A percentile compares a stretch with the other conserved stretches of the same genome.
Conservation (phyloP, 2,797 vertebrate genomes). For the Pristis pectinata region DNA sequence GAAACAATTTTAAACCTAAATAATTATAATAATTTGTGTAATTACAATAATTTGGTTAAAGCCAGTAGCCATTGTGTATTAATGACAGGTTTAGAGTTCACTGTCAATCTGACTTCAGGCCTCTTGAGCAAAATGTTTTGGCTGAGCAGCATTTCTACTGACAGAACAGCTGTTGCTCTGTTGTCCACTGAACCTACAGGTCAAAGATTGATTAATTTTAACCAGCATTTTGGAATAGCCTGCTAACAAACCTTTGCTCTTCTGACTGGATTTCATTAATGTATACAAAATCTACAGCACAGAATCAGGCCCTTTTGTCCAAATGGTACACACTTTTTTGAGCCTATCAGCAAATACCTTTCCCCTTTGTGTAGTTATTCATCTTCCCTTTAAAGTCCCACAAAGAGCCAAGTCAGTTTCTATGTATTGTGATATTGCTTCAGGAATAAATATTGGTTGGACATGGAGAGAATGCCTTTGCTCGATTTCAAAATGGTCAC, state of each 20-base stretch:
- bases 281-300: neutral
- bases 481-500: neutral
- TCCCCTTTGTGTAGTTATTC: neutral
- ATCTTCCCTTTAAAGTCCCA: neutral
- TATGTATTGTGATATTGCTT: neutral
- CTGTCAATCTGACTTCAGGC: neutral
- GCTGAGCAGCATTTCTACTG: neutral
- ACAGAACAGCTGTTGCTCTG: neutral
- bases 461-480: neutral
- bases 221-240: neutral
- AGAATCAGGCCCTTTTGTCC: neutral
- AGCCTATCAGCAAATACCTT: neutral
- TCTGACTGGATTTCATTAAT: too few species aligned
- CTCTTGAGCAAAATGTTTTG: neutral
- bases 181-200: neutral
- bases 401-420: neutral
- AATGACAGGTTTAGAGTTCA: constrained; percentile 5
- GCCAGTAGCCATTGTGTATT: constrained; percentile 10
- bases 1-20: constrained; percentile 19
- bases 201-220: constrained; percentile 4
- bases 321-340: neutral
- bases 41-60: constrained; percentile 32
- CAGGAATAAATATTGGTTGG: neutral
- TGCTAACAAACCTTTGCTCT: neutral
- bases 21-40: constrained; percentile 29